Conservation (phyloP, 1,140 invertebrate species). For the Bombus confusus region DNA sequence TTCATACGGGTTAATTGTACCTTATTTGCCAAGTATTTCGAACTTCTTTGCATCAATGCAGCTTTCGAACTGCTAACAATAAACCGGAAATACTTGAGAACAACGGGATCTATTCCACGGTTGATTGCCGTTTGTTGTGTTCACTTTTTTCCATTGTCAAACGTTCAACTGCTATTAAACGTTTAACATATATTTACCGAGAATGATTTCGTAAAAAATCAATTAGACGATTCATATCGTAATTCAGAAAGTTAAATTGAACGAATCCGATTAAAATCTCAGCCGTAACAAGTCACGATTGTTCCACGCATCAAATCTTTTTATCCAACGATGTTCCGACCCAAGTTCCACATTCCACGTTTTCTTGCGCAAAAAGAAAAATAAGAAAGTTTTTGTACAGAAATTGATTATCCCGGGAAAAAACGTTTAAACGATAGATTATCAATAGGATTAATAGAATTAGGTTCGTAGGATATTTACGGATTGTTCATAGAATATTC, state of each 20-base stretch:
- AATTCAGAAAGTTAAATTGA: not conserved
- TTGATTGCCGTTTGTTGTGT: not conserved
- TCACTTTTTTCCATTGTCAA: not conserved
- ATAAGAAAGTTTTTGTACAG: not conserved
- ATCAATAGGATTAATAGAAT: too few relatives aligned
- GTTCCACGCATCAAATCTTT: not conserved
- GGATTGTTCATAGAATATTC: not conserved
- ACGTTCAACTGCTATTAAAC: not conserved
- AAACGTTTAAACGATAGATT: not conserved
- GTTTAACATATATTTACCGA: not conserved
- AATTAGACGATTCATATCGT: not conserved
- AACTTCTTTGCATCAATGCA: not conserved
- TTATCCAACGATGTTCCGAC: too few relatives aligned
- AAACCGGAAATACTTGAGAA: not conserved
- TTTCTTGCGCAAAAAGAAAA: not conserved
- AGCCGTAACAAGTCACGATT: not conserved
- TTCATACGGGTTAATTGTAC: conserved; percentile 1
- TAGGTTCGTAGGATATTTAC: too few relatives aligned
- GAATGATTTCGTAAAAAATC: not conserved
- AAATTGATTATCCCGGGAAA: not conserved
- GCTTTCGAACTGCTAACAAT: not conserved
- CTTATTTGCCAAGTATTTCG: not conserved
- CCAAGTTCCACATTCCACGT: not conserved
- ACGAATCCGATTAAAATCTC: not conserved
- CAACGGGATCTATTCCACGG: not conserved